Evolutionary conservation across 35 echinoderm and acorn worm species (phyloP).

Genomic region (Eucidaris tribuloides): DNA sequence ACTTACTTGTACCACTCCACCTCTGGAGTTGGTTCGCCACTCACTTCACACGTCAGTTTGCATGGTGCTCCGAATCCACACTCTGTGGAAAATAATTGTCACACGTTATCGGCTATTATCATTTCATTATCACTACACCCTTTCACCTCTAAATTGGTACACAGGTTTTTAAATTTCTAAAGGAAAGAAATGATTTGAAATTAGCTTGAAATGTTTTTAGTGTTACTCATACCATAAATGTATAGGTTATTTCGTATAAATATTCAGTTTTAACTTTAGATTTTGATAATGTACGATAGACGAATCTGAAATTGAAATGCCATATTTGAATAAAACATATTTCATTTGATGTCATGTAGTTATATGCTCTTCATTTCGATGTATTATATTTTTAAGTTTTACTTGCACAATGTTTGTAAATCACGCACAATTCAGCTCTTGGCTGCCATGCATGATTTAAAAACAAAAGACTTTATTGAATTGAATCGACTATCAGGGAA

Average conservation of each 20-base stretch:
- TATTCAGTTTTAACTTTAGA: neutral
- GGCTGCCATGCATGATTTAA: too few relatives aligned
- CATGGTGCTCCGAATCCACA: conserved; percentile 28
- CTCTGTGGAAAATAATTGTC: conserved; percentile 3
- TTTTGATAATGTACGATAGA: too few relatives aligned
- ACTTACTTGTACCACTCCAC: conserved; percentile 92
- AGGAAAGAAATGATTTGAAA: too few relatives aligned
- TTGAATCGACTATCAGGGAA: too few relatives aligned
- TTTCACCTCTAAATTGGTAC: neutral
- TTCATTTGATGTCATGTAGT: too few relatives aligned
- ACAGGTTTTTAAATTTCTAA: neutral
- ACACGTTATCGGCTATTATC: neutral
- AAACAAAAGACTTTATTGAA: too few relatives aligned
- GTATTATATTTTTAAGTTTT: too few relatives aligned
- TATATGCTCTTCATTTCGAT: too few relatives aligned
- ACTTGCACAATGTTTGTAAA: too few relatives aligned
- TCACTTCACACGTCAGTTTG: conserved; percentile 52
- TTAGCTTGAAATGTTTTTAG: neutral
- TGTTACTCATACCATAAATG: neutral
- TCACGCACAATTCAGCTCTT: too few relatives aligned
- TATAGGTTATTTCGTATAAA: neutral
- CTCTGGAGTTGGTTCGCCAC: conserved; percentile 74
- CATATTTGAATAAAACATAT: too few relatives aligned
- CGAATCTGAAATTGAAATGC: too few relatives aligned
- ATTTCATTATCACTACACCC: neutral